A percentile compares a stretch with the other conserved stretches of the same genome.
Evolutionary conservation across 30 jellyfish, hydroid and myxozoan genomes (phyloP).

Genomic region (Mastigias papua): DNA sequence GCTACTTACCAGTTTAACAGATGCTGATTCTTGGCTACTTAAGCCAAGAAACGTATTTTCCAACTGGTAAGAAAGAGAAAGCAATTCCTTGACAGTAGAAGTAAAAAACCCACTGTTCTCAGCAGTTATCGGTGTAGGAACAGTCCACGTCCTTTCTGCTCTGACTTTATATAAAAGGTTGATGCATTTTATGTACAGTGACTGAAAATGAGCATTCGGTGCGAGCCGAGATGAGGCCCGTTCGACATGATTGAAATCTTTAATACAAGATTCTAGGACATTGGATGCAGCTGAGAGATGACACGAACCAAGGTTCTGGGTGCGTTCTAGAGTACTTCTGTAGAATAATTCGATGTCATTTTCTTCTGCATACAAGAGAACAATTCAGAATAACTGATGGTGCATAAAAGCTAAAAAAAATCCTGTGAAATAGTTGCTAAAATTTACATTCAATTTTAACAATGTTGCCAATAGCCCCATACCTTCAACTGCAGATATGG

Average conservation of each 20-base stretch:
- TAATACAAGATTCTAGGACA: constrained; percentile 54
- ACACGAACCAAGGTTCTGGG: constrained; percentile 36
- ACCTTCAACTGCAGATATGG: too few relatives aligned
- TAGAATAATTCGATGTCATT: constrained; percentile 65
- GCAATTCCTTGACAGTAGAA: constrained; percentile 82
- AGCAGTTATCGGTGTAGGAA: constrained; percentile 88
- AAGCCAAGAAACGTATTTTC: constrained; percentile 82
- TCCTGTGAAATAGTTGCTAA: not conserved
- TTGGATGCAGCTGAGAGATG: constrained; percentile 50
- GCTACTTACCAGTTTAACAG: constrained; percentile 76
- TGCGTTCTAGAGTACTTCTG: constrained; percentile 67
- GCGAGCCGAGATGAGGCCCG: constrained; percentile 60
- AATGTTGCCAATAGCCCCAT: too few relatives aligned
- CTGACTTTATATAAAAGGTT: constrained; percentile 66
- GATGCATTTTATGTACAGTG: constrained; percentile 68
- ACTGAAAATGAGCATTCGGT: constrained; percentile 85
- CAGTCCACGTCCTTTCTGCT: constrained; percentile 85
- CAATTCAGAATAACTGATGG: not conserved
- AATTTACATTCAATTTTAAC: too few relatives aligned
- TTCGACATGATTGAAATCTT: constrained; percentile 76
- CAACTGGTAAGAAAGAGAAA: constrained; percentile 74
- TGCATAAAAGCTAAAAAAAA: not conserved
- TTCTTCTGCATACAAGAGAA: constrained; percentile 36
- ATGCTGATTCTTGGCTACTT: constrained; percentile 56
- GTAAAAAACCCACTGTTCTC: constrained; percentile 83